Percentiles rank a stretch among this genome's conserved stretches.
Conservation (phyloP, 2,113 vertebrate genomes). For the Cinclus cinclus region DNA sequence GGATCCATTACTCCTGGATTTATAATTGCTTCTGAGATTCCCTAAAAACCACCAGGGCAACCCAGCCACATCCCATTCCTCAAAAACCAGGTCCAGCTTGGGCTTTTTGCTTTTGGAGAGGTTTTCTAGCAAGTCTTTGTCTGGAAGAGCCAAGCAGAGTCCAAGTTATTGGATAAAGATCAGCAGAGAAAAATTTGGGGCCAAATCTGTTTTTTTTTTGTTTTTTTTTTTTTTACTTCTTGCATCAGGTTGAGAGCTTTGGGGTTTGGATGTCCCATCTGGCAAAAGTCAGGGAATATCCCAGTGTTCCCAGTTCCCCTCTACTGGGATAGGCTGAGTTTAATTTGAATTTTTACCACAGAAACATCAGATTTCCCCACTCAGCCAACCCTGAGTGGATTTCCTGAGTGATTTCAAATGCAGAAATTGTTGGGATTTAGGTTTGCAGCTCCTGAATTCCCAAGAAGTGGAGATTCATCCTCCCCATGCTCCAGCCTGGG, state of each 20-base stretch:
- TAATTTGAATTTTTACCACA: background rate
- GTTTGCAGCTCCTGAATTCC: background rate
- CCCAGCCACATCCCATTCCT: slow-evolving; percentile 94
- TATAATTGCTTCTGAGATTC: slow-evolving; percentile 90
- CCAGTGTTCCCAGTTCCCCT: background rate
- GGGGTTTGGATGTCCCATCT: background rate
- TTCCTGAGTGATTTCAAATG: background rate
- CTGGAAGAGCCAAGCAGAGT: slow-evolving; percentile 67
- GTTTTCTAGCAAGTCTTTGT: slow-evolving; percentile 67
- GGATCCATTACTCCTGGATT: slow-evolving; percentile 89
- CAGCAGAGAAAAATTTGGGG: background rate
- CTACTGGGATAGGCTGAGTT: fast-evolving
- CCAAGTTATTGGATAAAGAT: background rate
- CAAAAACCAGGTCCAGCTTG: slow-evolving; percentile 87
- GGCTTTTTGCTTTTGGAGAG: slow-evolving; percentile 80
- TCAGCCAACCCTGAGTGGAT: background rate
- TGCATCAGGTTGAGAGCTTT: background rate
- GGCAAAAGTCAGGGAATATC: background rate
- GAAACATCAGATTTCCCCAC: background rate
- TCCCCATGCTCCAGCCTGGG: background rate
- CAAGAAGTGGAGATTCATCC: background rate
- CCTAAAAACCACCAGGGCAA: slow-evolving; percentile 99
- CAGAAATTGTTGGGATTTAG: background rate
- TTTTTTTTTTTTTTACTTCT: background rate
- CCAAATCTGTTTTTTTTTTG: background rate